phyloP scores from a whole-genome alignment of 2,797 vertebrate species.

The Cyclura pinguis region DNA sequence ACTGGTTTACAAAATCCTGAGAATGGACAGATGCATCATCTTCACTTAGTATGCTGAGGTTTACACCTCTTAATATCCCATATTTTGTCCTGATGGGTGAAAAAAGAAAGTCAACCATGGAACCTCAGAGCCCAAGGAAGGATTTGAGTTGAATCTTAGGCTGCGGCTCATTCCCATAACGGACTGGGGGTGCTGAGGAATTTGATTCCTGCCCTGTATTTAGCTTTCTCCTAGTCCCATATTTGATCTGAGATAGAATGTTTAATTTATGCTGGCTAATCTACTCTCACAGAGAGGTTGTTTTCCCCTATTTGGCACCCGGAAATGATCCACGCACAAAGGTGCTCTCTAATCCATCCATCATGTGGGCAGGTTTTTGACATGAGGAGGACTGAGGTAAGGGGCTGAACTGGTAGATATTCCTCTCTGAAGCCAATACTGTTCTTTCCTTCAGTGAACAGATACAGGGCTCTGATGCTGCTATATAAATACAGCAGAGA shows the following conservation, averaged over 20 bases:
- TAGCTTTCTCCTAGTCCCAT: not conserved
- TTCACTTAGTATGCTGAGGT: constrained; percentile 2
- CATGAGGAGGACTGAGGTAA: not conserved
- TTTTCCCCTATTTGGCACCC: not conserved
- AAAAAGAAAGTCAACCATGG: not conserved
- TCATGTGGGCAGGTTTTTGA: not conserved
- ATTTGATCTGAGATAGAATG: not conserved
- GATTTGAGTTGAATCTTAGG: not conserved
- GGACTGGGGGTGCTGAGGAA: not conserved
- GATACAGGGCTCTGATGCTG: not conserved
- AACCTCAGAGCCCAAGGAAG: not conserved
- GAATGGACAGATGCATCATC: not conserved
- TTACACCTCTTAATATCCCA: not conserved
- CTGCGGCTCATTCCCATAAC: not conserved
- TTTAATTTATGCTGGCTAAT: not conserved
- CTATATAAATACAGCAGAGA: not conserved
- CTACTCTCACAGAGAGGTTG: not conserved
- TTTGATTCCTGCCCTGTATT: not conserved
- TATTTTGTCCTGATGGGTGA: not conserved
- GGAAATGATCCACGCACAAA: not conserved
- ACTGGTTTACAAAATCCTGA: constrained; percentile 11
- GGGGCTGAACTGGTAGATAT: not conserved
- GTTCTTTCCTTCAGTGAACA: not conserved
- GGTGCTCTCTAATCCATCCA: no score
- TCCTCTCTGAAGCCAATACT: not conserved